Base-by-base conservation (phyloP, 23 tunicate species). In the Ciona savignyi region DNA sequence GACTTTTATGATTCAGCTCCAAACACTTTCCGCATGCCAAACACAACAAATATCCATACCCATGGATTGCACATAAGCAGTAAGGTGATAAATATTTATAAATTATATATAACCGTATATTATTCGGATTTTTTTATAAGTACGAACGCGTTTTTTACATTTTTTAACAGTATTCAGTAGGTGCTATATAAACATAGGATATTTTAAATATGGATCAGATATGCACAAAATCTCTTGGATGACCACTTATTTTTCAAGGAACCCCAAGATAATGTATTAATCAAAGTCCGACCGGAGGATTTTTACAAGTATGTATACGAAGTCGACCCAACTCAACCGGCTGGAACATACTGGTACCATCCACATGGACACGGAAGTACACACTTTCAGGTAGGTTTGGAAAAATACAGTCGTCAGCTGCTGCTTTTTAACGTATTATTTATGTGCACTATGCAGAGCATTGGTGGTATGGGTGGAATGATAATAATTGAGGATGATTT, bases 311-410 rank as follows among this genome's bases (percentile, higher is more conserved):
- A 81, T 32, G 51, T 29, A 15, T 81, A 73, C 51, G 34, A 81
- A 30, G 32, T 81, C 27, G 60, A 73, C 48, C 74, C 66, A 34
- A 60, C 73, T 6, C 86, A 81, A 29, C 79, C 86, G 23, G 73
- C 79, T 1, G 86, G 86, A 60, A 81, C 86, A 22, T 81, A 73
- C 42, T 74, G 76, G 79, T 81, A 81, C 48, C 86, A 81, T 51
- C 79, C 86, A 1, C 86, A 81, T 62, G 21, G 15, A 1, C 86
- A 81, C 34, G 79, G 79, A 11, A 34, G 80, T 29, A 77, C 27
- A 1, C 29, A 66, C 28, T 81, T 78, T 69, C 82, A 78, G 66
- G 82, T 78, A 60, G 15, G 56, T 42, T 42, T 42, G 56, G 15
- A 42, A 42, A 42, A 42, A 42, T 64, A n/a, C n/a, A n/a, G n/a